A percentile compares a stretch with the other conserved stretches of the same genome.
phyloP scores from a whole-genome alignment of 2,113 vertebrate genomes.

The Sinocyclocheilus grahami region DNA sequence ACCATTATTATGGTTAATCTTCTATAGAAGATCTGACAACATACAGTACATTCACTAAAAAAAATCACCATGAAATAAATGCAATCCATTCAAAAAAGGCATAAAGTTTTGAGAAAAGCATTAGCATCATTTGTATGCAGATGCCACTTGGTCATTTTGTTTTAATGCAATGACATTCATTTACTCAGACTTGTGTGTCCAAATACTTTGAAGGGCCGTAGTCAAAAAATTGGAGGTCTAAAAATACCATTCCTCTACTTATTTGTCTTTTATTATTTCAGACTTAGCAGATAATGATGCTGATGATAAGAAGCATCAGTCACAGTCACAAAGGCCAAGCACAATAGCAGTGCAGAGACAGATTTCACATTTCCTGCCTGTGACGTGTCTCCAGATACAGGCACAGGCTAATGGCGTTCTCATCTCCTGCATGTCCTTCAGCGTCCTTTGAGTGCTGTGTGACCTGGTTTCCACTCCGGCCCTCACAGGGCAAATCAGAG shows the following conservation, averaged over 20 bases:
- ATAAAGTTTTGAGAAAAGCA: background rate
- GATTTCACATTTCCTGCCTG: slow-evolving; percentile 18
- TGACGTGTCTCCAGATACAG: slow-evolving; percentile 23
- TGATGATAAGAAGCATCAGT: background rate
- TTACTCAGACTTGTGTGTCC: background rate
- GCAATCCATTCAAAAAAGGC: background rate
- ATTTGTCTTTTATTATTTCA: background rate
- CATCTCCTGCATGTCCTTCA: slow-evolving; percentile 48
- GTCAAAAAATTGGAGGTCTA: background rate
- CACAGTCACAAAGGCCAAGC: background rate
- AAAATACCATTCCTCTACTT: background rate
- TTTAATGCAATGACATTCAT: background rate
- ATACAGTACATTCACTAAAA: background rate
- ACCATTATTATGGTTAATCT: background rate
- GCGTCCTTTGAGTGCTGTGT: slow-evolving; percentile 31
- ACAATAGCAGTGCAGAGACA: slow-evolving; percentile 6
- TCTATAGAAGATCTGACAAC: no score
- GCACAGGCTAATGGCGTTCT: slow-evolving; percentile 28
- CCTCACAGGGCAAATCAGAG: slow-evolving; percentile 41
- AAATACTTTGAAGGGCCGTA: background rate
- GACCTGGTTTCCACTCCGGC: slow-evolving; percentile 47
- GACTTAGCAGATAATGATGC: background rate
- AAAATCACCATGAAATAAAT: background rate
- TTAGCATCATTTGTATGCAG: background rate
- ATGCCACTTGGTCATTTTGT: background rate